phyloP scores from a whole-genome alignment of 2,797 vertebrate species.

The Argyrosomus regius region DNA sequence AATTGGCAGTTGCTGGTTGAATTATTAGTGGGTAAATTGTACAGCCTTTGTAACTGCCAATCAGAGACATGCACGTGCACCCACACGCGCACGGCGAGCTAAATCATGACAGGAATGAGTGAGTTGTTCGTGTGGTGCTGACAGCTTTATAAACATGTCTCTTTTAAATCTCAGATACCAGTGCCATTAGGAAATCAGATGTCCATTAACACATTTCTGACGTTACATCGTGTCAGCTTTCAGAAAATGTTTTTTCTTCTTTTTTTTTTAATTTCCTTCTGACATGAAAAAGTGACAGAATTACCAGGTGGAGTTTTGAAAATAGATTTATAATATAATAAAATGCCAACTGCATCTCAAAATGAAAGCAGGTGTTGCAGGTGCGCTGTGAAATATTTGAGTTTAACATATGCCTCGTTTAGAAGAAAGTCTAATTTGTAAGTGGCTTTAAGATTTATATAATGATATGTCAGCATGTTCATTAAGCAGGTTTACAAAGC shows the following conservation, averaged over 20 bases:
- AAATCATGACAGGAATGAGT: conserved; percentile 61
- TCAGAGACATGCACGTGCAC: conserved; percentile 33
- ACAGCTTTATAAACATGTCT: conserved; percentile 72
- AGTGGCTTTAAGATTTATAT: conserved; percentile 9
- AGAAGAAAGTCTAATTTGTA: background rate
- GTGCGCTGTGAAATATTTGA: background rate
- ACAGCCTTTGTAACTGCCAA: conserved; percentile 71
- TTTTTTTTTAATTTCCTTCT: conserved; percentile 10
- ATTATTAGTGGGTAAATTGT: conserved; percentile 69
- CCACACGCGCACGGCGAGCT: conserved; percentile 30
- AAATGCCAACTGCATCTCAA: background rate
- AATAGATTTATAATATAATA: background rate
- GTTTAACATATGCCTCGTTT: background rate
- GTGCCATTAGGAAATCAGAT: conserved; percentile 63
- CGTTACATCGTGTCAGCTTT: conserved; percentile 35
- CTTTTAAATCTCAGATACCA: conserved; percentile 66
- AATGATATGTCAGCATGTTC: conserved; percentile 26
- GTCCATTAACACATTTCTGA: conserved; percentile 57
- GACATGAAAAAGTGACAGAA: conserved; percentile 20
- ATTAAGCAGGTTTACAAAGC: conserved; percentile 40
- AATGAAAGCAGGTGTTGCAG: background rate
- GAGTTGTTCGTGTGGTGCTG: conserved; percentile 64
- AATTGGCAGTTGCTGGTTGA: conserved; percentile 64
- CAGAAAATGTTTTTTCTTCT: conserved; percentile 19
- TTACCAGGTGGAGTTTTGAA: conserved; percentile 8